Percentiles rank a stretch among this genome's conserved stretches.
phyloP scores from a whole-genome alignment of 2,797 vertebrate species.

The Neosilurus mollespiculum region DNA sequence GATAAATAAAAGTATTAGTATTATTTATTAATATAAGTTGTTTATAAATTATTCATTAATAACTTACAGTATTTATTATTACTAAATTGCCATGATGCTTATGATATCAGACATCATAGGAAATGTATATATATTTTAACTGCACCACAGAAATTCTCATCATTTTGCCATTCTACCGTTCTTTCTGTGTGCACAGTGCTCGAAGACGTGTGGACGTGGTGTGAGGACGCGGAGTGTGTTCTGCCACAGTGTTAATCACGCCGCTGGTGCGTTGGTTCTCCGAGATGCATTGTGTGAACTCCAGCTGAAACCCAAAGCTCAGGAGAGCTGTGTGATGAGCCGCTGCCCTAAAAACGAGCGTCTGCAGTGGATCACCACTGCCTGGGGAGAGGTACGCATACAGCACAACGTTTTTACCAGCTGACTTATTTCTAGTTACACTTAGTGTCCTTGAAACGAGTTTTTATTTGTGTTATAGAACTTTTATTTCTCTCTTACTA shows the following conservation, averaged over 20 bases:
- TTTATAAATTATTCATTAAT: no score
- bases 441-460: neutral
- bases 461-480: neutral
- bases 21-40: no score
- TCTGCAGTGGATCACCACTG: slow-evolving; percentile 85
- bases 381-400: slow-evolving; percentile 89
- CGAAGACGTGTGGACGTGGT: slow-evolving; percentile 93
- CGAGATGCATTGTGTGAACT: slow-evolving; percentile 82
- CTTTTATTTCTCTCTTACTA: neutral
- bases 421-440: neutral
- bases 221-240: slow-evolving; percentile 83
- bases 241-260: slow-evolving; percentile 77
- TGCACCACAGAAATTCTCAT: no score
- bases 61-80: neutral
- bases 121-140: no score
- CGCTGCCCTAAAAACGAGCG: slow-evolving; percentile 90
- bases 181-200: slow-evolving; percentile 76
- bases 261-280: slow-evolving; percentile 69
- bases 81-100: no score
- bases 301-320: slow-evolving; percentile 77
- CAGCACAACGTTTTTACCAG: neutral
- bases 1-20: no score
- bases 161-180: neutral
- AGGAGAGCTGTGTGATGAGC: slow-evolving; percentile 86
- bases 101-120: neutral